Evolutionary conservation across 2,797 vertebrate species (phyloP).

Genomic region (Liasis olivaceus): DNA sequence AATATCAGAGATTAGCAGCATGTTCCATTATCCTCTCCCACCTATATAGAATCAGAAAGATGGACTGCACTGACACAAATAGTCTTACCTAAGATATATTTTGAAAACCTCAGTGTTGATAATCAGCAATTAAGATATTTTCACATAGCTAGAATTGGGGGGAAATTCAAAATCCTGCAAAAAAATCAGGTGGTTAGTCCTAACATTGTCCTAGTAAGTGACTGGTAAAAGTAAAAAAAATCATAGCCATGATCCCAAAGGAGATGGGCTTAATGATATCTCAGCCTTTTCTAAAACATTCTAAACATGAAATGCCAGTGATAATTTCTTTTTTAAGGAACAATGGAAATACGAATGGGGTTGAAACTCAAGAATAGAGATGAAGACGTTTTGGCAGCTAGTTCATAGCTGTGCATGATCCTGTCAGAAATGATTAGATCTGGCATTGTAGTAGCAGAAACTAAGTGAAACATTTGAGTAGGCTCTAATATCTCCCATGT

Average conservation of each 20-base stretch:
- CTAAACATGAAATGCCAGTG: neutral
- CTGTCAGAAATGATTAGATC: constrained; percentile 34
- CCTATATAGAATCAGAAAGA: neutral
- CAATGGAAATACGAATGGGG: constrained; percentile 22
- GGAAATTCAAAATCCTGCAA: neutral
- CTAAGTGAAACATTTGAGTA: neutral
- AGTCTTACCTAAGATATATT: constrained; percentile 17
- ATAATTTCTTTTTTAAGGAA: constrained; percentile 9
- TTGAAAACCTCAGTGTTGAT: neutral
- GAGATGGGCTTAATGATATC: neutral
- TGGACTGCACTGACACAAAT: neutral
- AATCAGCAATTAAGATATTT: constrained; percentile 1
- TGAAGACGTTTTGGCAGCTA: constrained; percentile 34
- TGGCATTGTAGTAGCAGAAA: neutral
- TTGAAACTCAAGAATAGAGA: constrained; percentile 28
- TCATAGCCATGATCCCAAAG: neutral
- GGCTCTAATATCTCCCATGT: neutral
- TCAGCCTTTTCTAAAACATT: constrained; percentile 28
- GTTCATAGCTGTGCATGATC: constrained; percentile 25
- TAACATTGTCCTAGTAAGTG: neutral
- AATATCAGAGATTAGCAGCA: neutral
- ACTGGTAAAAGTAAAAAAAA: neutral
- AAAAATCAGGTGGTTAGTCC: neutral
- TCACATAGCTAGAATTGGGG: neutral
- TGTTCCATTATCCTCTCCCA: constrained; percentile 5